Conservation (phyloP, 2,888 invertebrate genomes). For the Catocala nupta region DNA sequence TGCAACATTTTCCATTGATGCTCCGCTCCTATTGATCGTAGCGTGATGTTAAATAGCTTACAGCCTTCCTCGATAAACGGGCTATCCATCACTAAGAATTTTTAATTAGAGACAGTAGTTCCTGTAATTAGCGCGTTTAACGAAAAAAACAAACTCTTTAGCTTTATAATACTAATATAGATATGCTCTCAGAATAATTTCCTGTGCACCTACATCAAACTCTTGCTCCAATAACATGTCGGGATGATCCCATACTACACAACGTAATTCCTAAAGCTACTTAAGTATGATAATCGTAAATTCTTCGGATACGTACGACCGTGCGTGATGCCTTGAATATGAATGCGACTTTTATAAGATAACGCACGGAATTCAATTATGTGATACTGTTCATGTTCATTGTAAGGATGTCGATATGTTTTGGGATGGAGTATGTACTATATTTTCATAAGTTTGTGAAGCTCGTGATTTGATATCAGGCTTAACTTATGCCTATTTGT, state of each 20-base stretch:
- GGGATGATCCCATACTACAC: background rate
- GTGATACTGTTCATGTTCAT: conserved; percentile 6
- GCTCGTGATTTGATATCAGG: too few species aligned
- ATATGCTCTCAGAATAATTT: background rate
- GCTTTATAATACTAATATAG: too few species aligned
- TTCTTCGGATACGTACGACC: conserved; percentile 24
- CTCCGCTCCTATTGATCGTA: too few species aligned
- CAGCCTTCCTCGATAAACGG: too few species aligned
- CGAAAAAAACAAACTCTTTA: too few species aligned
- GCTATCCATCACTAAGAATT: too few species aligned
- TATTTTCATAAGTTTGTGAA: too few species aligned
- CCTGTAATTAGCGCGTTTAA: too few species aligned
- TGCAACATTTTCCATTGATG: too few species aligned
- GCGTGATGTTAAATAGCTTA: too few species aligned
- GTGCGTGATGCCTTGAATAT: conserved; percentile 38
- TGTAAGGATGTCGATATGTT: background rate
- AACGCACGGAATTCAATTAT: conserved; percentile 50
- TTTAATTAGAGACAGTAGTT: too few species aligned
- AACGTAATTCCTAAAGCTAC: conserved; percentile 15
- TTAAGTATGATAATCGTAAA: conserved; percentile 37
- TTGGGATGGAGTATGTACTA: background rate
- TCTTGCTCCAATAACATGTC: conserved; percentile 2
- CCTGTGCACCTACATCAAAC: background rate
- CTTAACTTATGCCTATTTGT: too few species aligned
- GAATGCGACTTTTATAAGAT: conserved; percentile 43